Evolutionary conservation across 2,888 invertebrate species (phyloP).

Genomic region (Mythimna loreyi): DNA sequence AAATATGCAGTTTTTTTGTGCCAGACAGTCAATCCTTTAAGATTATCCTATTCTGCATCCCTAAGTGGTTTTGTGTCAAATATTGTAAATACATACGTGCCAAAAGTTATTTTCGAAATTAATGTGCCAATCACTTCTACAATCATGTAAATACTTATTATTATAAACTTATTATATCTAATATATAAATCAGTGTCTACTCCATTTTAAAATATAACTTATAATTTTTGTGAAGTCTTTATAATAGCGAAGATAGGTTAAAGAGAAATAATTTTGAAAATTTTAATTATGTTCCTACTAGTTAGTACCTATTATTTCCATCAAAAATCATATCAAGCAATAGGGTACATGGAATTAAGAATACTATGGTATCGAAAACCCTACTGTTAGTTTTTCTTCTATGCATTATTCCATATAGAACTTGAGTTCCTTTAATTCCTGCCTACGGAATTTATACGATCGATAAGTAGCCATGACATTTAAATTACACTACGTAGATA

Average conservation of each 20-base stretch:
- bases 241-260: constrained; percentile 24
- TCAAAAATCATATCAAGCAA: constrained; percentile 41
- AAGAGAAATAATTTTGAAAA: constrained; percentile 21
- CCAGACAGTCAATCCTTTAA: neutral
- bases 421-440: neutral
- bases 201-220: constrained; percentile 39
- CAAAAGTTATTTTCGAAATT: constrained; percentile 63
- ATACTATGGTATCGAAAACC: constrained; percentile 7
- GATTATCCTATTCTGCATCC: neutral
- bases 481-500: neutral
- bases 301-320: constrained; percentile 22
- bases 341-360: neutral
- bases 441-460: constrained; percentile 1
- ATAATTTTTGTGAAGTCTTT: constrained; percentile 46
- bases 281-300: constrained; percentile 44
- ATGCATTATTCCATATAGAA: neutral
- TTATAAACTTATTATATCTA: constrained; percentile 27
- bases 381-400: neutral
- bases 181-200: constrained; percentile 46
- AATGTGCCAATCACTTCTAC: constrained; percentile 72
- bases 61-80: constrained; percentile 67
- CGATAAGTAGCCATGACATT: constrained; percentile 6
- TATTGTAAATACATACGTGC: constrained; percentile 52
- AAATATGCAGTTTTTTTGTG: constrained; percentile 63
- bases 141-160: constrained; percentile 62